phyloP scores from a whole-genome alignment of 2,888 invertebrate species.

The Asteroscopus sphinx region DNA sequence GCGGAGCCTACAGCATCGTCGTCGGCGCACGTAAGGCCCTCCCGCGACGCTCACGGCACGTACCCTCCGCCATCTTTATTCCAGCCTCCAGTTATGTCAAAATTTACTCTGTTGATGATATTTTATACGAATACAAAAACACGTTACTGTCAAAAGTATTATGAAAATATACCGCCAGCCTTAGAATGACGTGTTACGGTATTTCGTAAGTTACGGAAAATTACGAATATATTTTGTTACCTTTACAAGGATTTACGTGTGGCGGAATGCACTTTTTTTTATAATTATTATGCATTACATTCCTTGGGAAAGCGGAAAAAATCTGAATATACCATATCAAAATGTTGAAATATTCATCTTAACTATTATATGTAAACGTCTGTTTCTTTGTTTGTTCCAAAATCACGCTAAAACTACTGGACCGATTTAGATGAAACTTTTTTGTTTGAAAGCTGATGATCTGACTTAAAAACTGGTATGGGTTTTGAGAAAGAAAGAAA shows the following conservation, averaged over 20 bases:
- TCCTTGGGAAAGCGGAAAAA: slow-evolving; percentile 8
- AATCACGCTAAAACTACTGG: no score
- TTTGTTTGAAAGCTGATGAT: no score
- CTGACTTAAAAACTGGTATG: no score
- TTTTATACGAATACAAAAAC: slow-evolving; percentile 16
- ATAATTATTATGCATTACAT: slow-evolving; percentile 22
- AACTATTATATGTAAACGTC: no score
- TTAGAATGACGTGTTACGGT: slow-evolving; percentile 23
- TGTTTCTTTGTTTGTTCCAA: no score
- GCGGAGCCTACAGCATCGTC: background rate
- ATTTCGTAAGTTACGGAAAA: slow-evolving; percentile 34
- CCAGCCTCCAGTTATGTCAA: background rate
- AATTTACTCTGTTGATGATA: slow-evolving; percentile 14
- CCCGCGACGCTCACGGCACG: background rate
- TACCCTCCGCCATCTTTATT: slow-evolving; percentile 4
- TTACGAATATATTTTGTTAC: slow-evolving; percentile 31
- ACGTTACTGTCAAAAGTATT: slow-evolving; percentile 30
- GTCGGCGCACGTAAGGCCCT: slow-evolving; percentile 14
- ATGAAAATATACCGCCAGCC: slow-evolving; percentile 25
- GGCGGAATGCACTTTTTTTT: background rate
- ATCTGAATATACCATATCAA: slow-evolving; percentile 13
- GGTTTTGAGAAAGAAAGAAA: no score
- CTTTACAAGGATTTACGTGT: slow-evolving; percentile 8
- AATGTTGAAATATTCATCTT: slow-evolving; percentile 12
- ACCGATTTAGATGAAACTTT: no score